These are phyloP conservation scores for Coluber constrictor DNA, from an alignment of 2,797 vertebrate species.

Conservation along the genomic window DNA sequence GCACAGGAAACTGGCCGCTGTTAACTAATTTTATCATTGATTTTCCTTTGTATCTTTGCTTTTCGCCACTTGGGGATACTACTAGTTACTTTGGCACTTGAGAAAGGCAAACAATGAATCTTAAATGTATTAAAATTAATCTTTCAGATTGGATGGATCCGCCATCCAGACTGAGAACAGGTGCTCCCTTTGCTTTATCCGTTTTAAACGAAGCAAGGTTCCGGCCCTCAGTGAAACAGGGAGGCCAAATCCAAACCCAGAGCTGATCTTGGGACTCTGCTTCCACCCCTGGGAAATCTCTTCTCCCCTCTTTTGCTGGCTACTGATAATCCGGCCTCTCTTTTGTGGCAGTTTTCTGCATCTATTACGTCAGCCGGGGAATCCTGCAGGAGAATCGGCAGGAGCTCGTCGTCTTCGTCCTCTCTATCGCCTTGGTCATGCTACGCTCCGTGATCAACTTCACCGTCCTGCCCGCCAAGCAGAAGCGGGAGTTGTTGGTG, in stretches of 20 bases:
- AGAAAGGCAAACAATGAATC: not conserved
- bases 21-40: not conserved
- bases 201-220: not conserved
- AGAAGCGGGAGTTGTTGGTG: slow-evolving; percentile 73
- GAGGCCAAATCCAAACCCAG: not conserved
- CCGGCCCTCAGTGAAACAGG: not conserved
- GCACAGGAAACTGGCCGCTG: not conserved
- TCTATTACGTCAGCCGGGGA: slow-evolving; percentile 81
- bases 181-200: not conserved
- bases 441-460: slow-evolving; percentile 82
- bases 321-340: not conserved
- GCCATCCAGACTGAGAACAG: no score
- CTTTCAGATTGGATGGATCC: not conserved
- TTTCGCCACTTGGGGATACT: not conserved
- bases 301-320: not conserved
- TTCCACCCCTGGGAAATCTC: not conserved
- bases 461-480: slow-evolving; percentile 60
- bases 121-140: not conserved
- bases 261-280: not conserved
- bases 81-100: not conserved
- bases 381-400: slow-evolving; percentile 85
- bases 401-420: slow-evolving; percentile 78
- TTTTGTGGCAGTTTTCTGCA: slow-evolving; percentile 76
- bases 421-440: slow-evolving; percentile 76
- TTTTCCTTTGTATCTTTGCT: not conserved